A percentile compares a stretch with the other conserved stretches of the same genome.
Evolutionary conservation across 2,888 invertebrate species (phyloP).

Genomic region (Trissolcus japonicus): DNA sequence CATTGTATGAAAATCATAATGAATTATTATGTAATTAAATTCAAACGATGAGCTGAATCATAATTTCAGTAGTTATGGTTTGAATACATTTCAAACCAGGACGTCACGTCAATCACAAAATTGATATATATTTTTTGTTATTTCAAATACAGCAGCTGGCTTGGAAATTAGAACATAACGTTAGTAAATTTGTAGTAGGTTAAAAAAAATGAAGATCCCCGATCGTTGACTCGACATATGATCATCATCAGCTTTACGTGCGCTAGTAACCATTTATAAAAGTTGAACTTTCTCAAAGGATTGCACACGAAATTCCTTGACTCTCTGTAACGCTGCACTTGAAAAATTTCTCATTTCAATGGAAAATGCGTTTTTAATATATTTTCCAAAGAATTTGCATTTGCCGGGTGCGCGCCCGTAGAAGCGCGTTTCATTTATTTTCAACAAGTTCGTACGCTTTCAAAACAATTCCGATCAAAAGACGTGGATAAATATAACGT

Average conservation of each 20-base stretch:
- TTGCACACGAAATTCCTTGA: slow-evolving; percentile 15
- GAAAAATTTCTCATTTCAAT: slow-evolving; percentile 31
- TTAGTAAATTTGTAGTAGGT: too few species aligned
- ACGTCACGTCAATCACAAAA: too few species aligned
- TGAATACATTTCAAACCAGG: too few species aligned
- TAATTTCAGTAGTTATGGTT: too few species aligned
- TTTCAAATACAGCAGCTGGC: too few species aligned
- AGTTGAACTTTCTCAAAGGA: slow-evolving; percentile 24
- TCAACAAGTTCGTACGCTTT: background rate
- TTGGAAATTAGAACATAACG: too few species aligned
- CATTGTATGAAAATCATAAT: too few species aligned
- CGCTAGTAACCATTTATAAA: slow-evolving; percentile 17
- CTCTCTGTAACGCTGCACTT: slow-evolving; percentile 11
- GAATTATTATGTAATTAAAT: too few species aligned
- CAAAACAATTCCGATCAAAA: too few species aligned
- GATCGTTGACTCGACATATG: slow-evolving; percentile 16
- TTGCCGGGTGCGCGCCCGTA: slow-evolving; percentile 11
- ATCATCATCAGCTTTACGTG: slow-evolving; percentile 14
- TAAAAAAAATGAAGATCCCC: background rate
- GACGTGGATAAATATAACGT: too few species aligned
- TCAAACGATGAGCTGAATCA: too few species aligned
- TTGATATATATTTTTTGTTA: too few species aligned
- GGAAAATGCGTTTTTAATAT: slow-evolving; percentile 25
- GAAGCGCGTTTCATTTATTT: slow-evolving; percentile 1
- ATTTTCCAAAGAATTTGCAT: slow-evolving; percentile 24